A percentile compares a stretch with the other conserved stretches of the same genome.
These are phyloP conservation scores for Ligdia adustata DNA, from an alignment of 2,888 invertebrate species.

Conservation along the genomic window DNA sequence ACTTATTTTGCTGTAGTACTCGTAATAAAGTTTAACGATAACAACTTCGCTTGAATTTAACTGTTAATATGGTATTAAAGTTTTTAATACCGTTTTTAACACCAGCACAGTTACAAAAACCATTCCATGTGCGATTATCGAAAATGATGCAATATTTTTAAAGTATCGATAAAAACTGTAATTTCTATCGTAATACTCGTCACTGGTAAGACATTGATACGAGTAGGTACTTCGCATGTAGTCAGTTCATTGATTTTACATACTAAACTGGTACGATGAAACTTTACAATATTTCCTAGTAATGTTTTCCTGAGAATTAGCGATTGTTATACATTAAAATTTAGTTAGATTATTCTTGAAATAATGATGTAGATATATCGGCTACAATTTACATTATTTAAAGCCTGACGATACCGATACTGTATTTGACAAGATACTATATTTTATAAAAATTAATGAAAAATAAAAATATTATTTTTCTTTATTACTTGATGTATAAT, in stretches of 20 bases:
- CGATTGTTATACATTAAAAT: too few relatives aligned
- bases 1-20: constrained; percentile 2
- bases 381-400: too few relatives aligned
- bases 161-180: constrained; percentile 3
- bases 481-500: too few relatives aligned
- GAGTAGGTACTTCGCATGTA: neutral
- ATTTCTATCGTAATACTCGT: neutral
- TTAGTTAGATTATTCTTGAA: too few relatives aligned
- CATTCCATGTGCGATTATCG: neutral
- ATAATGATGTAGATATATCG: too few relatives aligned
- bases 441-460: too few relatives aligned
- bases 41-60: constrained; percentile 8
- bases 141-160: neutral
- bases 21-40: constrained; percentile 6
- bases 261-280: too few relatives aligned
- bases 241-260: constrained; percentile 5
- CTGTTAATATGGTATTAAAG: constrained; percentile 8
- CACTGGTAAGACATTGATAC: neutral
- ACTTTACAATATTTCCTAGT: too few relatives aligned
- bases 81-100: constrained; percentile 1
- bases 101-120: neutral
- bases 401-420: too few relatives aligned
- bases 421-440: too few relatives aligned
- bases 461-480: too few relatives aligned
- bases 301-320: too few relatives aligned